A percentile compares a stretch with the other conserved stretches of the same genome.
These are phyloP conservation scores for Amaurobius ferox DNA, from an alignment of 2,888 invertebrate genomes.

Conservation along the genomic window DNA sequence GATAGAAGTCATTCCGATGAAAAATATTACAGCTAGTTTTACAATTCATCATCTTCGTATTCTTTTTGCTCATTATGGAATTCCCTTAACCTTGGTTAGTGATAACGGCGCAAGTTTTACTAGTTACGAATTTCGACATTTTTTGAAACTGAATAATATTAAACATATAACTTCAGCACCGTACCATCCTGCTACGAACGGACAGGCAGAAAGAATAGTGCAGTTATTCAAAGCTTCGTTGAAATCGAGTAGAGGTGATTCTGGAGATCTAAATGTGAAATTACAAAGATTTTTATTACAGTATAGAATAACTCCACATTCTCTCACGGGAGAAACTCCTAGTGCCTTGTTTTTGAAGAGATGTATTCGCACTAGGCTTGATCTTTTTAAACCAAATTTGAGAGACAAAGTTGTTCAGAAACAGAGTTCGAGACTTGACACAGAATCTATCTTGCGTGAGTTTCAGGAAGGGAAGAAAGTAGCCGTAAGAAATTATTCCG, in stretches of 20 bases:
- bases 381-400: constrained; percentile 40
- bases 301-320: constrained; percentile 52
- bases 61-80: constrained; percentile 40
- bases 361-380: constrained; percentile 30
- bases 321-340: constrained; percentile 50
- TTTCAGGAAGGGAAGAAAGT: constrained; percentile 50
- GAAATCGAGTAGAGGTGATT: constrained; percentile 39
- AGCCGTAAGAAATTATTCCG: constrained; percentile 52
- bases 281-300: constrained; percentile 46
- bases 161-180: constrained; percentile 35
- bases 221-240: constrained; percentile 38
- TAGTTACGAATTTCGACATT: constrained; percentile 49
- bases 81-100: constrained; percentile 39
- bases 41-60: too few species aligned
- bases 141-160: constrained; percentile 47
- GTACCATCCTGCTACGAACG: constrained; percentile 38
- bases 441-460: constrained; percentile 51
- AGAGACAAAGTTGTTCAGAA: constrained; percentile 37
- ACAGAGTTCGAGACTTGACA: constrained; percentile 48
- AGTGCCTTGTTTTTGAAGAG: constrained; percentile 42
- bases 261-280: constrained; percentile 38
- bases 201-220: constrained; percentile 40
- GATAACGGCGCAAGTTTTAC: constrained; percentile 47
- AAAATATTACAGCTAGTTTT: too few species aligned
- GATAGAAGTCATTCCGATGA: too few species aligned